Evolutionary conservation across 2,113 vertebrate species (phyloP).

Genomic region (Rhagologus leucostigma): DNA sequence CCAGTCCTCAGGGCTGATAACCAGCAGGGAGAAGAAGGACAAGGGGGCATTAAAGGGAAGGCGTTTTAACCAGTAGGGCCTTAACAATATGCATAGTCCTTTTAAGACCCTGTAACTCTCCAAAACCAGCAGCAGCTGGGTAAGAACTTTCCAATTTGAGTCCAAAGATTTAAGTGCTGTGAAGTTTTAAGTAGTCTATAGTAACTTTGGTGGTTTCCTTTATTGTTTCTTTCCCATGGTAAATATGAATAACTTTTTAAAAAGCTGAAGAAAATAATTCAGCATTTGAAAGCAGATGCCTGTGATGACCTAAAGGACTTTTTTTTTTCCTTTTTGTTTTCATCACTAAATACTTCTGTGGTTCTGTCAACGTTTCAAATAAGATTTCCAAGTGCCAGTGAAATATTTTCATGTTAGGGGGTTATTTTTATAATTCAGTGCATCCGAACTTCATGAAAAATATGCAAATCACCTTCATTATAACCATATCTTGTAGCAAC

Average conservation of each 20-base stretch:
- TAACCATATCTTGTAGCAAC: slow-evolving; percentile 62
- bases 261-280: neutral
- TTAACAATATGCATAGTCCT: neutral
- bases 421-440: slow-evolving; percentile 49
- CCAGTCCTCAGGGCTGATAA: neutral
- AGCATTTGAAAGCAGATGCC: neutral
- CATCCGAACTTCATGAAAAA: slow-evolving; percentile 60
- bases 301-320: neutral
- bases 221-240: neutral
- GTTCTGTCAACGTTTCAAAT: slow-evolving; percentile 8
- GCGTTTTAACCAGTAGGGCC: neutral
- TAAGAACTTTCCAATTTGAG: neutral
- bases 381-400: slow-evolving; percentile 17
- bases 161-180: neutral
- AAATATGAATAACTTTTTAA: neutral
- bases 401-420: slow-evolving; percentile 36
- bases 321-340: neutral
- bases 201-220: neutral
- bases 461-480: slow-evolving; percentile 63
- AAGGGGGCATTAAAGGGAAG: neutral
- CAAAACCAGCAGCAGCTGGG: neutral
- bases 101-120: neutral
- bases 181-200: neutral
- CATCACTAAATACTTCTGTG: neutral
- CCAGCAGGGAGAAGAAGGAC: neutral